Evolutionary conservation across 37 sponge, comb jelly and placozoan genomes (phyloP), one percentile per base, ranked within the genome.

Genomic region (Beroe ovata): DNA sequence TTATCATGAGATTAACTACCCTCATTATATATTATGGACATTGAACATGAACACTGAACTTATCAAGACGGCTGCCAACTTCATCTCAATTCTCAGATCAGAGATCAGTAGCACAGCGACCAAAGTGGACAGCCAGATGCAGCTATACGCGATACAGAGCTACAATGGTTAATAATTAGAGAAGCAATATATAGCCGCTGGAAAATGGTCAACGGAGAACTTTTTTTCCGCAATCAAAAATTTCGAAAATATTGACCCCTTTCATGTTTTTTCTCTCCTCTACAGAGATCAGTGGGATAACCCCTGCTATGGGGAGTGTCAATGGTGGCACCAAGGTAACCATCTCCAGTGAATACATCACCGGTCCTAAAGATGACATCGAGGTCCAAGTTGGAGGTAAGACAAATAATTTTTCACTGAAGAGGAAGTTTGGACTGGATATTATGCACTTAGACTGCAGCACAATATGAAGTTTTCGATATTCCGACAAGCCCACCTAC

Each of bases 311-410:
- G 21, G 84, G 84, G 0, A 77, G 84, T 41, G 38, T 8, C 16
- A 42, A 40, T 28, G 84, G 84, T 21, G 84, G 84, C 8, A 77
- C 84, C 8, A 77, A 77, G 47, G 41, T 77, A 39, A 77, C 84
- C 20, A 39, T 77, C 0, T 41, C 84, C 25, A 77, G 84, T 41
- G 84, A 77, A 23, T n/a, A 77, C 28, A 29, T 77, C 22, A 35
- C 38, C 84, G 84, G 54, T 1, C 54, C 42, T 42, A 21, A 40
- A 23, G 26, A 30, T 1, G n/a, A 42, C 54, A 77, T 77, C 28
- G 54, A 37, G 8, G 54, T 40, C 11, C 36, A 77, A 20, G 84
- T 77, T 11, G 84, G 84, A 77, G 84, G 84, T 77, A 11, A 47
- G 54, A 47, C 6, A 47, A 11, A 16, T 47, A 47, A 16, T 47